Evolutionary conservation across 2,113 vertebrate genomes (phyloP).

Genomic region (Progne subis): DNA sequence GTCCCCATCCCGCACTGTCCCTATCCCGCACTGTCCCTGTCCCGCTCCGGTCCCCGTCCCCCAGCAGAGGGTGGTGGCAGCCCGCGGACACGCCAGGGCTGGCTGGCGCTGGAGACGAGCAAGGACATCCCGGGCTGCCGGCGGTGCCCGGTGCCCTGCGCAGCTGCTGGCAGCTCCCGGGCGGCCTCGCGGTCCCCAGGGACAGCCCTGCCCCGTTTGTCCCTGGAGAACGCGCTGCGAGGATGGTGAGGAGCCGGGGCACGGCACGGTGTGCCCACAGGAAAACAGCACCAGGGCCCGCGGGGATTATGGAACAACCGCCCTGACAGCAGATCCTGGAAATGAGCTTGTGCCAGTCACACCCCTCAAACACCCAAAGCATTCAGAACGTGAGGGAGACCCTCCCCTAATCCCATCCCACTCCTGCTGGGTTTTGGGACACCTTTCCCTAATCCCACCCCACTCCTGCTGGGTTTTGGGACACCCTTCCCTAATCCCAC

Average conservation of each 20-base stretch:
- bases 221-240: accelerated
- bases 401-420: not conserved
- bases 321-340: not conserved
- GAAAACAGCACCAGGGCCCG: not conserved
- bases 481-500: too few species aligned
- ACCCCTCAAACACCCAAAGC: not conserved
- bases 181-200: not conserved
- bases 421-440: not conserved
- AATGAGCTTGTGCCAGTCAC: not conserved
- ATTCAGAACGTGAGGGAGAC: not conserved
- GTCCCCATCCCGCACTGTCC: accelerated
- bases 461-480: not conserved
- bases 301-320: not conserved
- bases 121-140: not conserved
- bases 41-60: accelerated
- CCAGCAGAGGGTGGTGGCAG: constrained; percentile 47
- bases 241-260: not conserved
- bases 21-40: not conserved
- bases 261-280: not conserved
- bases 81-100: not conserved
- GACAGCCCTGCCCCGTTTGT: not conserved
- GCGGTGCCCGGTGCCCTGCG: too few species aligned
- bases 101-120: not conserved
- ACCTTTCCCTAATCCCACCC: too few species aligned
- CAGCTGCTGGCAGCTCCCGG: too few species aligned